Conservation (phyloP, 2,888 invertebrate species). For the Andrena praecox region DNA sequence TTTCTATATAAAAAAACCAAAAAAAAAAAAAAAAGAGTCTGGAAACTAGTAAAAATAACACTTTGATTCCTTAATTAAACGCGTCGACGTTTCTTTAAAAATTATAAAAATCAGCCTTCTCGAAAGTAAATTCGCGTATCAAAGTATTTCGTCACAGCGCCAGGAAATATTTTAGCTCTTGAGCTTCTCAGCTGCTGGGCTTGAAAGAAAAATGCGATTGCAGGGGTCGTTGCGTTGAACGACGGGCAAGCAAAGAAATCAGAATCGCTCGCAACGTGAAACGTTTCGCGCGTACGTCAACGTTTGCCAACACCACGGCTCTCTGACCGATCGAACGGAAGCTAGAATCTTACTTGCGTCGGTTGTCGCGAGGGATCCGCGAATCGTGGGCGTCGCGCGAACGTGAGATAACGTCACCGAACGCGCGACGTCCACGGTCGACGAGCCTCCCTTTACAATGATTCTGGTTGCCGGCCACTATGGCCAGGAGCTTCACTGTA, state of each 20-base stretch:
- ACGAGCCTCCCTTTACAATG: conserved; percentile 33
- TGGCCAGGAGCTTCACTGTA: conserved; percentile 20
- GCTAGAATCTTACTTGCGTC: conserved; percentile 47
- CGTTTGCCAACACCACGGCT: conserved; percentile 17
- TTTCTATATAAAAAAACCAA: conserved; percentile 16
- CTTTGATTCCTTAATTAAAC: conserved; percentile 79
- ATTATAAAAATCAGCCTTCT: conserved; percentile 84
- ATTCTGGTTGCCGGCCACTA: conserved; percentile 22
- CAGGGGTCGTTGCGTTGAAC: conserved; percentile 32
- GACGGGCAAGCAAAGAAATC: conserved; percentile 21
- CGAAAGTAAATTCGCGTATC: conserved; percentile 81
- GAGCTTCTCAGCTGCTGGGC: conserved; percentile 73
- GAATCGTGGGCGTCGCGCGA: background rate
- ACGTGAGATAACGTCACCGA: background rate
- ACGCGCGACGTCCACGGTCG: background rate
- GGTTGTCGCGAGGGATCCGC: conserved; percentile 14
- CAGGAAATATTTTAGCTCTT: conserved; percentile 76
- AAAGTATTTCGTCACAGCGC: conserved; percentile 83
- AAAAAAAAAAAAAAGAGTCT: conserved; percentile 62
- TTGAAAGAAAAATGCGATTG: conserved; percentile 57
- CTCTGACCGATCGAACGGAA: conserved; percentile 47
- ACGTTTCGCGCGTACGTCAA: background rate
- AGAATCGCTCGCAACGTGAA: conserved; percentile 11
- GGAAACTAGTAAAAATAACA: conserved; percentile 75
- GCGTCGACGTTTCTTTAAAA: conserved; percentile 74